Evolutionary conservation across 2,797 vertebrate species (phyloP).

Genomic region (Pseudotriccus pelzelni): DNA sequence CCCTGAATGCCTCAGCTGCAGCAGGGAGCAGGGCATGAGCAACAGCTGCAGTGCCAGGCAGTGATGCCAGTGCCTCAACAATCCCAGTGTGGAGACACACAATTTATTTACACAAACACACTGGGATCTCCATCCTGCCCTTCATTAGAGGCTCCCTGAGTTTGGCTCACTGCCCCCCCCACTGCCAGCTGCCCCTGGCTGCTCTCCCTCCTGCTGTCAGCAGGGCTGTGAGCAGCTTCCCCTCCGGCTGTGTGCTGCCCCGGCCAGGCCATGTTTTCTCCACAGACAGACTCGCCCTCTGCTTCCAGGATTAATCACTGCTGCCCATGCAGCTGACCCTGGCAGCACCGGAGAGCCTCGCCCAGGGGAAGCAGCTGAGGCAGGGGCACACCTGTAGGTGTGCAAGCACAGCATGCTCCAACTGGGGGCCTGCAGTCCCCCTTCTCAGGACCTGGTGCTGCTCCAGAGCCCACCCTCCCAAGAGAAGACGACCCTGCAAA

Average conservation of each 20-base stretch:
- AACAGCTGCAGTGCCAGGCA: neutral
- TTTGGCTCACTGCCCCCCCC: neutral
- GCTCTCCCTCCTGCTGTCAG: neutral
- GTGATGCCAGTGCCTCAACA: neutral
- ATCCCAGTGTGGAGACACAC: neutral
- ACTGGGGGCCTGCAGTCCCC: neutral
- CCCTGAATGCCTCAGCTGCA: neutral
- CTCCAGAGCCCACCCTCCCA: neutral
- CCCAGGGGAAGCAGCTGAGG: neutral
- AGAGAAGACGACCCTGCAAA: neutral
- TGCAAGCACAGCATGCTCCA: neutral
- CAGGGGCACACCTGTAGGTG: accelerated
- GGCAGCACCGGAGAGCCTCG: neutral
- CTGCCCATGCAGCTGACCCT: neutral
- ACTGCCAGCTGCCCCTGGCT: neutral
- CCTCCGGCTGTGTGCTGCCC: neutral
- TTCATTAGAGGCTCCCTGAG: neutral
- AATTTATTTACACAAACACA: neutral
- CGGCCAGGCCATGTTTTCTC: neutral
- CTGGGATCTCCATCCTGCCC: neutral
- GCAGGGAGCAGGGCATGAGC: accelerated
- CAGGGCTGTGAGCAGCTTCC: slow-evolving; percentile 36
- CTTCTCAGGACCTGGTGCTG: neutral
- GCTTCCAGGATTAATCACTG: neutral
- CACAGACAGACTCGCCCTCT: neutral